phyloP scores from a whole-genome alignment of 1,140 invertebrate genomes.

The Pentalonia nigronervosa region DNA sequence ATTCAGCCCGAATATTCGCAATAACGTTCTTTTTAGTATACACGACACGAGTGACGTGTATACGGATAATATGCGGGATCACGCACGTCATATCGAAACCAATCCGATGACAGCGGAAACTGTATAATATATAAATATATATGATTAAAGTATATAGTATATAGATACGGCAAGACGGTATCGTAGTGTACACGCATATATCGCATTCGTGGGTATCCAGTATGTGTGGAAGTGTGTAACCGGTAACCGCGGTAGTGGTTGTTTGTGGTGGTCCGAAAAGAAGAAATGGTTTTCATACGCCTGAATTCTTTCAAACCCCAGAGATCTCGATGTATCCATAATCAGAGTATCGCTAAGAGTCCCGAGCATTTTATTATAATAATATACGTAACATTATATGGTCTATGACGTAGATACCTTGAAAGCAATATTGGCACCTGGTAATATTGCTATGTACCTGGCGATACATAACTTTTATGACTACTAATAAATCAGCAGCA shows the following conservation, averaged over 20 bases:
- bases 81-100: constrained; percentile 24
- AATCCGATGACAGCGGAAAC: background rate
- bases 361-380: background rate
- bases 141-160: background rate
- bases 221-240: too few relatives aligned
- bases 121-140: background rate
- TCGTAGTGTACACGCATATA: background rate
- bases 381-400: background rate
- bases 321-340: background rate
- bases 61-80: constrained; percentile 9
- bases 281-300: background rate
- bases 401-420: too few relatives aligned
- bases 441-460: background rate
- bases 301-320: background rate
- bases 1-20: background rate
- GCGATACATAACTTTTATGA: too few relatives aligned
- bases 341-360: background rate
- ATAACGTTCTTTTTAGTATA: constrained; percentile 8
- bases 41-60: background rate
- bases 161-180: background rate
- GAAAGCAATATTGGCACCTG: background rate
- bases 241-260: background rate
- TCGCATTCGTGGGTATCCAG: background rate
- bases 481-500: too few relatives aligned
- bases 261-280: background rate